phyloP scores from a whole-genome alignment of 2,113 vertebrate species.

The Genyomyrus donnyi region DNA sequence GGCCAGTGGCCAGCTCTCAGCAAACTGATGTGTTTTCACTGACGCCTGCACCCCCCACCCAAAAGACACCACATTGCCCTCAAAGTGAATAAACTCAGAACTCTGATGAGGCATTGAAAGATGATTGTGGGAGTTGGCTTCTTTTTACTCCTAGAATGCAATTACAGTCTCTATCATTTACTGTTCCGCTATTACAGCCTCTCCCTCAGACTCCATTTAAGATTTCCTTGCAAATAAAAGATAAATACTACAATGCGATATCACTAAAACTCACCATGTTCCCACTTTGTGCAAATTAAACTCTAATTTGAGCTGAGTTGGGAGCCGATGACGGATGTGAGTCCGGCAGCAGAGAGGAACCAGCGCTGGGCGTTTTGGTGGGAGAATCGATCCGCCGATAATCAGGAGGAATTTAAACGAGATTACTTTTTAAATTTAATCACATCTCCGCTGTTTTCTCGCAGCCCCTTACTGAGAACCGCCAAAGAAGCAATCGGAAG shows the following conservation, averaged over 20 bases:
- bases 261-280: background rate
- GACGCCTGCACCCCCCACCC: too few relatives aligned
- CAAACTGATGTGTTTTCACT: background rate
- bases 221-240: constrained; percentile 11
- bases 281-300: constrained; percentile 9
- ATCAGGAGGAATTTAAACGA: background rate
- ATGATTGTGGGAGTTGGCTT: constrained; percentile 26
- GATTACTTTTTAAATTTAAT: background rate
- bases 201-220: constrained; percentile 24
- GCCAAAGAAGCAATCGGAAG: background rate
- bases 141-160: constrained; percentile 46
- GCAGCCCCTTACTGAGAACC: background rate
- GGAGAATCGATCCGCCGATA: background rate
- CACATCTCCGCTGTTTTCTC: background rate
- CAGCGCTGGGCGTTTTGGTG: background rate
- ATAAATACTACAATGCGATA: background rate
- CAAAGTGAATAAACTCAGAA: constrained; percentile 44
- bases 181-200: constrained; percentile 41
- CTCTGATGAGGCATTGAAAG: constrained; percentile 47
- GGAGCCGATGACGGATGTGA: background rate
- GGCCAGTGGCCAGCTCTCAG: too few relatives aligned
- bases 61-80: background rate
- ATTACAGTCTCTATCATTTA: constrained; percentile 46
- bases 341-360: background rate
- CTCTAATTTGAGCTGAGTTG: background rate